Conservation (phyloP, 2,888 invertebrate genomes). For the Drosophila hawaiiensis region DNA sequence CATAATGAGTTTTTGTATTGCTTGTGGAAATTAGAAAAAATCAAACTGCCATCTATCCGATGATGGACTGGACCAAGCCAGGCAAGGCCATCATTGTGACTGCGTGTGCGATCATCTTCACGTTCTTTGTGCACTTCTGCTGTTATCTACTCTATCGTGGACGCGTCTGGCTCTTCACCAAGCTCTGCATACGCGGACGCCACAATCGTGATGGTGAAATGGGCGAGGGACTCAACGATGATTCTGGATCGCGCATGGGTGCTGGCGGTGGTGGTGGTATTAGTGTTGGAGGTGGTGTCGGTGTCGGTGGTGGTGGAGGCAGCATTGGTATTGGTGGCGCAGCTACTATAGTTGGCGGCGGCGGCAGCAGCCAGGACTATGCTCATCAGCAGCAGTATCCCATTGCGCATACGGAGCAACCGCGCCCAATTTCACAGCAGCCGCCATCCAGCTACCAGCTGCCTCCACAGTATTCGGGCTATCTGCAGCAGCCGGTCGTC, state of each 20-base stretch:
- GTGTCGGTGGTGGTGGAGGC: slow-evolving; percentile 62
- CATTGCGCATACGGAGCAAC: slow-evolving; percentile 81
- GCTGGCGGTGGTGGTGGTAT: slow-evolving; percentile 66
- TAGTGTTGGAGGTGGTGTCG: slow-evolving; percentile 11
- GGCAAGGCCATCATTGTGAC: slow-evolving; percentile 87
- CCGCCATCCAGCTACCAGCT: slow-evolving; percentile 77
- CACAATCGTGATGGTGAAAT: slow-evolving; percentile 84
- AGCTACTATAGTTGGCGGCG: slow-evolving; percentile 64
- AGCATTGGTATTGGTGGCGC: slow-evolving; percentile 56
- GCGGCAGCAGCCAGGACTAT: slow-evolving; percentile 82
- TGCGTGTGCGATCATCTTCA: slow-evolving; percentile 87
- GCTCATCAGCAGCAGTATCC: slow-evolving; percentile 84
- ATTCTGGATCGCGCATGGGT: slow-evolving; percentile 83
- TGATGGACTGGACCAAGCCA: slow-evolving; percentile 91
- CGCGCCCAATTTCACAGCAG: slow-evolving; percentile 69
- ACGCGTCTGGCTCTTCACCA: slow-evolving; percentile 86
- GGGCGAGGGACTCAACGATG: slow-evolving; percentile 84
- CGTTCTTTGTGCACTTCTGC: slow-evolving; percentile 88
- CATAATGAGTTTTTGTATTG: slow-evolving; percentile 42
- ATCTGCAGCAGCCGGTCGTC: slow-evolving; percentile 82
- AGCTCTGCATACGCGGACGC: slow-evolving; percentile 84
- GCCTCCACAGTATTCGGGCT: slow-evolving; percentile 82
- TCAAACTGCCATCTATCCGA: slow-evolving; percentile 89
- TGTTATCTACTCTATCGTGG: slow-evolving; percentile 87
- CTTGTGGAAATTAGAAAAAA: slow-evolving; percentile 86